Base-by-base conservation (phyloP, 2,113 vertebrate species). In the Stictonetta naevosa region DNA sequence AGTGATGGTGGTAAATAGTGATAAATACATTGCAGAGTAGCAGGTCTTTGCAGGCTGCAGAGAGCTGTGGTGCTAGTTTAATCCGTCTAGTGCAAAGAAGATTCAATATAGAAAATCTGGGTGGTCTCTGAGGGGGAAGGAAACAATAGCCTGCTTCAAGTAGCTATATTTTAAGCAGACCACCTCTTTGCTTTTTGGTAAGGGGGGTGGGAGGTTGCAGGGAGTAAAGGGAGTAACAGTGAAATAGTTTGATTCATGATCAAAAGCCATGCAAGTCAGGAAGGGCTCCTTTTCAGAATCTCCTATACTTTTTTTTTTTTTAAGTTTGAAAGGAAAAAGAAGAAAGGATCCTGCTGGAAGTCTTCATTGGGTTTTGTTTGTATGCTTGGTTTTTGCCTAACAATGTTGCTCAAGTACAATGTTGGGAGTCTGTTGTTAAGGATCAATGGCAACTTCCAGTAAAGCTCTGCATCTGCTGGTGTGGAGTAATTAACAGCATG, bases 61-160 rank as follows among this genome's bases (percentile, higher is more conserved):
- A 78, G 44, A 34, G 33, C 55, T 78, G 44, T 75, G 48, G 26
- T 56, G 48, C 44, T 28, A 36, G 62, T 82, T 26, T 86, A 48
- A 3, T 94, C 77, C 84, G 68, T 92, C 59, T 83, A 42, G 16
- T 29, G 46, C 19, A 73, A 58, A 92, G 34, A 93, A 67, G 48
- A 44, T 81, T 91, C 53, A 40, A 31, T 91, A 64, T 34, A 25
- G 80, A 90, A 93, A 94, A 91, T 44, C 68, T 96, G 94, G 86
- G 96, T 96, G 94, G 96, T 95, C 96, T 86, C 72, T 42, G 44
- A 91, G 40, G n/a, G 29, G 22, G 33, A 97, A 90, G 53, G 48
- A 92, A 93, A 92, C 76, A 95, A 92, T 90, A 91, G 64, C 56
- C 11, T 67, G 40, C n/a, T 58, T 71, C 55, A 79, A 90, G 76